Percentiles rank a stretch among this genome's conserved stretches.
These are phyloP conservation scores for Capitulum mitella DNA, from an alignment of 2,888 invertebrate genomes.

Conservation along the genomic window DNA sequence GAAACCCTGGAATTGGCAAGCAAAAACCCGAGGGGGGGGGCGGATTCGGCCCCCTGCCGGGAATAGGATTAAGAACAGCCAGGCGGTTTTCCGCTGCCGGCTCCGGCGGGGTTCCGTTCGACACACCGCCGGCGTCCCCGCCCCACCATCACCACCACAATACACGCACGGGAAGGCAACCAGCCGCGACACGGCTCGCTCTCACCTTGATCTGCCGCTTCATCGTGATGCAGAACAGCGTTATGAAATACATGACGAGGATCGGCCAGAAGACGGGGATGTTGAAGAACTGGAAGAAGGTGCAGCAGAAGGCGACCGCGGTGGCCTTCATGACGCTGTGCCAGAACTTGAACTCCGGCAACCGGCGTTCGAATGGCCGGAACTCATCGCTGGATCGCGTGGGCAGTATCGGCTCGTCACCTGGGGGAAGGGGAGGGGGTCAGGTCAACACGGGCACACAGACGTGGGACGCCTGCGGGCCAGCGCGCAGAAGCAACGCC, in stretches of 20 bases:
- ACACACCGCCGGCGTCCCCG: too few relatives aligned
- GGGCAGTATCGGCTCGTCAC: constrained; percentile 92
- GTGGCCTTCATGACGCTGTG: constrained; percentile 93
- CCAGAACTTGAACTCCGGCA: constrained; percentile 99
- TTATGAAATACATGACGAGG: constrained; percentile 98
- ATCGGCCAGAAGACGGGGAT: constrained; percentile 99
- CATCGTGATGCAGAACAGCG: constrained; percentile 97
- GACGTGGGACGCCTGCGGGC: too few relatives aligned
- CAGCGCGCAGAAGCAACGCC: too few relatives aligned
- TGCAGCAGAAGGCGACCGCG: constrained; percentile 77
- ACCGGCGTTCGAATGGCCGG: constrained; percentile 86
- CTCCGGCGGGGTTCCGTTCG: background rate
- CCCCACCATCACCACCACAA: too few relatives aligned
- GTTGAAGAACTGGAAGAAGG: constrained; percentile 87
- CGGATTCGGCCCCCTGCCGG: too few relatives aligned
- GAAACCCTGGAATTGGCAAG: too few relatives aligned
- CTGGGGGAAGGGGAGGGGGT: too few relatives aligned
- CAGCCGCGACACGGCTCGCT: too few relatives aligned
- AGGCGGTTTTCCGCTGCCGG: background rate
- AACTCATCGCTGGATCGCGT: constrained; percentile 95
- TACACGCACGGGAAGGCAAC: too few relatives aligned
- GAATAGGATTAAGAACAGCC: too few relatives aligned
- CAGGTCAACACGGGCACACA: too few relatives aligned
- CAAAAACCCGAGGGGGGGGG: too few relatives aligned
- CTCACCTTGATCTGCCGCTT: constrained; percentile 82